Percentiles rank a stretch among this genome's conserved stretches.
These are phyloP conservation scores for Diogma glabrata DNA, from an alignment of 2,888 invertebrate genomes.

Conservation along the genomic window DNA sequence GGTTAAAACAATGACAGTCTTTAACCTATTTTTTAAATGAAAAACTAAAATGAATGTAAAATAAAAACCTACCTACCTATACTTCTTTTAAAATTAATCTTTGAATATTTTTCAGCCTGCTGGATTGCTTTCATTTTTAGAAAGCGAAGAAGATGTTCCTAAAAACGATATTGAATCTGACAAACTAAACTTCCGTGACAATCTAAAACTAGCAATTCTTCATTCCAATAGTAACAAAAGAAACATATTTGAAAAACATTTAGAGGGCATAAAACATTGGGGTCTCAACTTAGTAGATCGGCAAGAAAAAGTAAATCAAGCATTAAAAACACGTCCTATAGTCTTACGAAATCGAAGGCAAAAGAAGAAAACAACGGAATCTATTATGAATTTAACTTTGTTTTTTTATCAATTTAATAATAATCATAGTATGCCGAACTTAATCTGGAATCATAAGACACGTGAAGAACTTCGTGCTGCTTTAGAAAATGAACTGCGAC, in stretches of 20 bases:
- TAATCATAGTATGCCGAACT: constrained; percentile 90
- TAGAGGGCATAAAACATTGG: constrained; percentile 65
- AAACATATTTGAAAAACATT: constrained; percentile 70
- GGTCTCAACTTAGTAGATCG: constrained; percentile 39
- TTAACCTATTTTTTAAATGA: too few relatives aligned
- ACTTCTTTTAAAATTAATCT: constrained; percentile 1
- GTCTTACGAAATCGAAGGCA: constrained; percentile 79
- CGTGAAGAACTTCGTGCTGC: constrained; percentile 88
- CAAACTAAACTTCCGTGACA: constrained; percentile 72
- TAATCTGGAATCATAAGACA: constrained; percentile 99
- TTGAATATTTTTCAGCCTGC: constrained; percentile 77
- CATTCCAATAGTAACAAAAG: constrained; percentile 54
- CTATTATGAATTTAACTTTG: constrained; percentile 46
- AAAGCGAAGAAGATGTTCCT: constrained; percentile 76
- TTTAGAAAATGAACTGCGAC: constrained; percentile 84
- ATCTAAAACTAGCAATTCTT: constrained; percentile 85
- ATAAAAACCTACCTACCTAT: too few relatives aligned
- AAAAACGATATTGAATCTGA: constrained; percentile 58
- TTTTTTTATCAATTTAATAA: constrained; percentile 92
- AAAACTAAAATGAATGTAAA: too few relatives aligned
- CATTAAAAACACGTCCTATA: constrained; percentile 61
- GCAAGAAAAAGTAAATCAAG: constrained; percentile 32
- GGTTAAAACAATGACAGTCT: too few relatives aligned
- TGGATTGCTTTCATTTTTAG: constrained; percentile 80
- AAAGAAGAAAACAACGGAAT: constrained; percentile 33